Base-by-base conservation (phyloP, 2,888 invertebrate species). In the Dryomyza anilis region DNA sequence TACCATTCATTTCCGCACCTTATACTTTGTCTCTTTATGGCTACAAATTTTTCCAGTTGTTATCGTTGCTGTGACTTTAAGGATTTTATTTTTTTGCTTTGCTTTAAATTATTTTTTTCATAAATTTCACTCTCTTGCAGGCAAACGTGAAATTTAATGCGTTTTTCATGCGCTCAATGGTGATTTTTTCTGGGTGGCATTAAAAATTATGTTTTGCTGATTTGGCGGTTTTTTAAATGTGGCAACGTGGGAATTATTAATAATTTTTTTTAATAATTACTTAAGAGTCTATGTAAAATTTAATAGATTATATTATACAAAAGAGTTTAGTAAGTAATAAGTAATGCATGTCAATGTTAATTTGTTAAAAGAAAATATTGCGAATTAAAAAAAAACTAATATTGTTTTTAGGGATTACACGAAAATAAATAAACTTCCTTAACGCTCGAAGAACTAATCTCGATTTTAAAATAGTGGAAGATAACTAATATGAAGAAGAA, bases 1-100 rank as follows among this genome's bases (percentile, higher is more conserved):
- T 8, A 48, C 5, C 19, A 12, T 8, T 23, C 10, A 3, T 27
- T 25, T 25, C 14, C 36, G 23, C 30, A 10, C 19, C 27, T 33
- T 19, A 10, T 30, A 36, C 23, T 45, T 39, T 16, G 57, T 57
- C 57, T 57, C 57, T 62, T 43, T 55, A 63, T 50, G 45, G 14
- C 27, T 50, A 27, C 14, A 43, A 55, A 16, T 52, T 64, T 63
- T 43, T 48, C 58, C 63, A 64, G 53, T 52, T 58, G 64, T 64
- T 64, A 58, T 64, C 52, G 58, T 59, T 7, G 45, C 30, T 48
- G 52, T 64, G 58, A 64, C 64, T 64, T 64, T 64, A 64, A 64
- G 52, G 25, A 56, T 50, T 50, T 36, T 39, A 43, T 63, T 33
- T 27, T 36, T 2, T 29, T 14, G 12, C 8, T 2, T 33, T 3